Evolutionary conservation across 1,140 invertebrate species (phyloP).

Genomic region (Tyrophagus putrescentiae): DNA sequence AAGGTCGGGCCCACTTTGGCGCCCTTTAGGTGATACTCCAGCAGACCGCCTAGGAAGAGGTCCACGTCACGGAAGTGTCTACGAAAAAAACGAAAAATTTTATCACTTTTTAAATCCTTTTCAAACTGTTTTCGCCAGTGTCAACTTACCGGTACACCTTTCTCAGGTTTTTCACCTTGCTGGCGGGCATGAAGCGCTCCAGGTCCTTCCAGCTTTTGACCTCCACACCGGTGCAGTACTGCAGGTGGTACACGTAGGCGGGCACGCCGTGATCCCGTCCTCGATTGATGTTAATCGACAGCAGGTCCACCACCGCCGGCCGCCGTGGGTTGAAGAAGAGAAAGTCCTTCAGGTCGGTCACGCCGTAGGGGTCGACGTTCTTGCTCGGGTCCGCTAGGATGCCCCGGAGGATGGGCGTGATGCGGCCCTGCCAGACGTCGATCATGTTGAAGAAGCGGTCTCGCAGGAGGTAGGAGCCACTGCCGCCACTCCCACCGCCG

Average conservation of each 20-base stretch:
- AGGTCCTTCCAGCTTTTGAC: conserved; percentile 38
- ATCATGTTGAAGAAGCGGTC: conserved; percentile 21
- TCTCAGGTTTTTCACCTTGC: conserved; percentile 17
- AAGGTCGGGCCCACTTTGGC: conserved; percentile 28
- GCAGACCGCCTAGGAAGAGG: conserved; percentile 34
- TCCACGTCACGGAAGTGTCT: conserved; percentile 44
- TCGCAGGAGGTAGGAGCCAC: conserved; percentile 1
- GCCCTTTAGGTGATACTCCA: conserved; percentile 32
- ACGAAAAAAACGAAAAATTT: conserved; percentile 46
- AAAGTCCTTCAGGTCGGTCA: conserved; percentile 56
- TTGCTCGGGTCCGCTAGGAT: neutral
- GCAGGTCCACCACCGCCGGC: conserved; percentile 24
- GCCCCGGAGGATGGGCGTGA: conserved; percentile 9
- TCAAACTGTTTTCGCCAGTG: no score
- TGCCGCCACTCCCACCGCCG: neutral
- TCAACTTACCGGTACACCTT: conserved; percentile 20
- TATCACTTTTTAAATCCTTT: conserved; percentile 37
- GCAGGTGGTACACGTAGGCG: conserved; percentile 35
- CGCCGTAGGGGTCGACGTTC: conserved; percentile 21
- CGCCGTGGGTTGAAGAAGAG: conserved; percentile 34
- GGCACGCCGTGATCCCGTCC: conserved; percentile 43
- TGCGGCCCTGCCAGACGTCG: conserved; percentile 16
- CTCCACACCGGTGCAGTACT: conserved; percentile 59
- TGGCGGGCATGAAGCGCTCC: conserved; percentile 22
- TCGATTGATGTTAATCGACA: conserved; percentile 32